These are phyloP conservation scores for Sarcophilus harrisii DNA, from an alignment of 2,797 vertebrate species.

Conservation along the genomic window DNA sequence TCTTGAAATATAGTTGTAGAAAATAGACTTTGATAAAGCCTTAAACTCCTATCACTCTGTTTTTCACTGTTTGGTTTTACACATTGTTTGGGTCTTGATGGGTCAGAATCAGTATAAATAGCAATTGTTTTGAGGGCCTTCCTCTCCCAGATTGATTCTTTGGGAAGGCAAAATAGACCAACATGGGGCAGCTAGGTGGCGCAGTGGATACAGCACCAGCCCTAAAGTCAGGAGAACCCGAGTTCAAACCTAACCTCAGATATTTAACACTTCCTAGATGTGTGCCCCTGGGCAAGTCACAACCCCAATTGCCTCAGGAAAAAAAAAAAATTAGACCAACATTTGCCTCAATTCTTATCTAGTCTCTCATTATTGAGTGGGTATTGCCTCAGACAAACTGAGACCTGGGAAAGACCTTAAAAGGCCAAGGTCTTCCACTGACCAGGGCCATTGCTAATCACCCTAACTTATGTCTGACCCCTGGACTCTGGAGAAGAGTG, in stretches of 20 bases:
- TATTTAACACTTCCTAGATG: no score
- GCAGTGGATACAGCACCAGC: no score
- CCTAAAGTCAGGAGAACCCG: no score
- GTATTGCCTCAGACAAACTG: background rate
- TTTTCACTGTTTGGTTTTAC: background rate
- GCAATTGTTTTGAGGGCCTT: background rate
- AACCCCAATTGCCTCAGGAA: no score
- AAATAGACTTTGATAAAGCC: background rate
- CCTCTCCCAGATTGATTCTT: background rate
- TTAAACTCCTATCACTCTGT: background rate
- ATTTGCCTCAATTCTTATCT: background rate
- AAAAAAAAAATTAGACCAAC: no score
- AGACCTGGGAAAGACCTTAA: background rate
- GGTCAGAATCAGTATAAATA: background rate
- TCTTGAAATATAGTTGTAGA: background rate
- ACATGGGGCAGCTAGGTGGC: no score
- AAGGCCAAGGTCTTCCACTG: background rate
- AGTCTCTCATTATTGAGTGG: background rate
- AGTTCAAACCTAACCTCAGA: no score
- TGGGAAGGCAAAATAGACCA: background rate
- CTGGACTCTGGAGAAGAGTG: background rate
- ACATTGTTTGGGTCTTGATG: background rate
- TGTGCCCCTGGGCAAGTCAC: no score
- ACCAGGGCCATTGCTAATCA: background rate
- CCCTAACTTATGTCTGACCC: background rate